A percentile compares a stretch with the other conserved stretches of the same genome.
These are phyloP conservation scores for Lepisosteus oculatus DNA, from an alignment of 2,113 vertebrate genomes.

Conservation along the genomic window DNA sequence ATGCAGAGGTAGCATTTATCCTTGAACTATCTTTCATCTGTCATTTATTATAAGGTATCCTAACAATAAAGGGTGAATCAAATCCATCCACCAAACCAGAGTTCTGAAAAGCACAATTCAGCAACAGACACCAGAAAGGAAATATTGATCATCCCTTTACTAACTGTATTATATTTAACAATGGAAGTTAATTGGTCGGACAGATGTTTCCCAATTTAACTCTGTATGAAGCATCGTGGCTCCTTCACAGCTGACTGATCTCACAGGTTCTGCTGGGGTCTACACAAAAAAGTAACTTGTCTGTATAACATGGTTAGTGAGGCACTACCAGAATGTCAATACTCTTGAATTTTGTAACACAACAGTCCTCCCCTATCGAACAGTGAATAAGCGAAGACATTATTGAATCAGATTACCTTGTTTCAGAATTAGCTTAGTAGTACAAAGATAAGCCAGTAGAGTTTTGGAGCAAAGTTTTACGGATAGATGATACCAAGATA, in stretches of 20 bases:
- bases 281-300: no score
- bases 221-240: neutral
- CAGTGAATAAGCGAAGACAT: no score
- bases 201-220: slow-evolving; percentile 11
- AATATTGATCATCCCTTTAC: slow-evolving; percentile 3
- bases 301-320: no score
- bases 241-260: neutral
- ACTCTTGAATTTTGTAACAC: no score
- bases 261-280: no score
- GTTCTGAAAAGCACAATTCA: slow-evolving; percentile 27
- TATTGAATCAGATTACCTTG: no score
- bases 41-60: slow-evolving; percentile 29
- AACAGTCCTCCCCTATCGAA: no score
- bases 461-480: no score
- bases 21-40: slow-evolving; percentile 30
- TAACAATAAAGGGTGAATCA: slow-evolving; percentile 11
- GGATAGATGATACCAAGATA: no score
- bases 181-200: slow-evolving; percentile 19
- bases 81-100: slow-evolving; percentile 6
- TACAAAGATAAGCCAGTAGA: no score
- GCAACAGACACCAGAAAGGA: neutral
- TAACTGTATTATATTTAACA: slow-evolving; percentile 28
- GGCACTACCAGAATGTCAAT: no score
- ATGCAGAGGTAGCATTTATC: neutral
- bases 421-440: no score